A percentile compares a stretch with the other conserved stretches of the same genome.
These are phyloP conservation scores for Archaeoteleia sp. DNA, from an alignment of 2,888 invertebrate genomes.

Conservation along the genomic window DNA sequence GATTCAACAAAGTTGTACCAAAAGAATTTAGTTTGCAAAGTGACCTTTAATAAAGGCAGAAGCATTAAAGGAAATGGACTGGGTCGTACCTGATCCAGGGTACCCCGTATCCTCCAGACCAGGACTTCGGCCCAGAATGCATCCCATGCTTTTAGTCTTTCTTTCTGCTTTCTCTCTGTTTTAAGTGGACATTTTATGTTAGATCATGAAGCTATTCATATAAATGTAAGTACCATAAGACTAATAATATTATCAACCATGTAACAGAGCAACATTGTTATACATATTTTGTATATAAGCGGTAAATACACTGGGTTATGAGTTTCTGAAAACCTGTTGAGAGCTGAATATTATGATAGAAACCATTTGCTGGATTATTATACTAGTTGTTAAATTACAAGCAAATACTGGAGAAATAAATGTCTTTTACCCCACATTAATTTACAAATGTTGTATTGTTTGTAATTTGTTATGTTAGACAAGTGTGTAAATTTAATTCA, in stretches of 20 bases:
- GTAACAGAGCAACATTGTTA: constrained; percentile 23
- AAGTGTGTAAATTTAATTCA: no score
- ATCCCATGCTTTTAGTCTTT: constrained; percentile 73
- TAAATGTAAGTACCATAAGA: constrained; percentile 62
- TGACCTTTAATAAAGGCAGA: constrained; percentile 66
- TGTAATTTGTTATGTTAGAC: no score
- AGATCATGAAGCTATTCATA: constrained; percentile 70
- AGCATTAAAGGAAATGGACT: constrained; percentile 71
- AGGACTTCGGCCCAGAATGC: constrained; percentile 73
- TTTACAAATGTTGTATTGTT: no score
- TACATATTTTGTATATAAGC: constrained; percentile 9
- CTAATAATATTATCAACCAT: constrained; percentile 38
- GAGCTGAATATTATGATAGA: no score
- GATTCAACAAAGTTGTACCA: constrained; percentile 21
- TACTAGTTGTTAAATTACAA: no score
- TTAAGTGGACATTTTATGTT: constrained; percentile 74
- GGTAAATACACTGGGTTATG: no score
- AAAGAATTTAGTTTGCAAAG: constrained; percentile 53
- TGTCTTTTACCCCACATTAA: no score
- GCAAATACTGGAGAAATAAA: no score
- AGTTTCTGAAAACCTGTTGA: no score
- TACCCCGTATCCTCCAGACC: constrained; percentile 74
- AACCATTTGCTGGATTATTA: no score
- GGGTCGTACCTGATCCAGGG: constrained; percentile 74
- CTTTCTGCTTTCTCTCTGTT: constrained; percentile 73